Evolutionary conservation across 2,113 vertebrate species (phyloP), one percentile per base, ranked within the genome.

Genomic region (Athene noctua): DNA sequence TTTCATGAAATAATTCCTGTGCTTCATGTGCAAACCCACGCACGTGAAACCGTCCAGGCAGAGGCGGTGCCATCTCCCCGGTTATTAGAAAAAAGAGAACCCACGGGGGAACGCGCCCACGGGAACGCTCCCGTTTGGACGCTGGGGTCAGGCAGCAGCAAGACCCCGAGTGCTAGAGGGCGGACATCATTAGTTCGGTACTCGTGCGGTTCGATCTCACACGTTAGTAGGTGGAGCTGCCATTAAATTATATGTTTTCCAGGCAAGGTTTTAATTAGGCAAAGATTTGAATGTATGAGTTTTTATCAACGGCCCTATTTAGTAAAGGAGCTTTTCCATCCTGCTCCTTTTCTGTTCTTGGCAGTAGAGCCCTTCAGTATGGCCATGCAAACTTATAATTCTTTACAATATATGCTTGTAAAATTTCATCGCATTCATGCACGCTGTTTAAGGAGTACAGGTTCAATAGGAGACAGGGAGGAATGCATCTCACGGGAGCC

Each of bases 91-190:
- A 36, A 19, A 9, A 8, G 34, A 30, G 44, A 30, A 13, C 12
- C 36, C 59, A 10, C 0, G 12, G 19, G 34, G 34, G 22, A 77
- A 3, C 1, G 3, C 0, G 13, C 30, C 36, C 77, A 0, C 3
- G 1, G 3, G n/a, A 70, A 57, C 2, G 1, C 20, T 10, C 16
- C 13, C 1, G 0, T 10, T 54, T 32, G 57, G 51, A 20, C 19
- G 3, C 44, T 3, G 15, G n/a, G 7, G 13, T 46, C 4, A 6
- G 79, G 52, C 23, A 51, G 15, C 19, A 38, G 52, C 26, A 38
- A 34, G 63, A 36, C 34, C 34, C 55, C 16, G 10, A 27, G 44
- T 9, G 52, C 12, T 5, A 23, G 19, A 19, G 21, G 38, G 20
- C 79, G 68, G 40, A 14, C 13, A 7, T 44, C 10, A 1, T 29